Evolutionary conservation across 2,888 invertebrate genomes (phyloP).

Genomic region (Caenorhabditis sp.): DNA sequence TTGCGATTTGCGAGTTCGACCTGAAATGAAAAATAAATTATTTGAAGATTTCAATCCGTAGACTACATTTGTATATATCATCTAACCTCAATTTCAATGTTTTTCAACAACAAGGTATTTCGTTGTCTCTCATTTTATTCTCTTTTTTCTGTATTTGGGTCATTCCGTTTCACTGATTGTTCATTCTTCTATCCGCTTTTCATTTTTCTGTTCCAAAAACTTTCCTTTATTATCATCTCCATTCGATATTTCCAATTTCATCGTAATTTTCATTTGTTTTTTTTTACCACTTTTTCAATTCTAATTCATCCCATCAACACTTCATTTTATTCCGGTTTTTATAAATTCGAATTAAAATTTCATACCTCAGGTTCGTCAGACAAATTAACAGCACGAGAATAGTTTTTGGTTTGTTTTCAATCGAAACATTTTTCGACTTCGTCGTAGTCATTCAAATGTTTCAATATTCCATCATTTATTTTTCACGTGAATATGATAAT

Average conservation of each 20-base stretch:
- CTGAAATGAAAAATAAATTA: slow-evolving; percentile 71
- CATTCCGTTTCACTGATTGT: slow-evolving; percentile 33
- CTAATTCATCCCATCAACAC: neutral
- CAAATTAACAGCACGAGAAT: neutral
- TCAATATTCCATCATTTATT: neutral
- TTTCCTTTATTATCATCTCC: slow-evolving; percentile 20
- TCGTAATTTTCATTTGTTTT: slow-evolving; percentile 3
- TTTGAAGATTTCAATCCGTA: neutral
- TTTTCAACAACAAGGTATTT: neutral
- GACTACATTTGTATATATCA: neutral
- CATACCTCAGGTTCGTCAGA: no score
- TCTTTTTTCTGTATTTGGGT: slow-evolving; percentile 31
- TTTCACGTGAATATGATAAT: neutral
- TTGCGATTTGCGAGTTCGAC: slow-evolving; percentile 86
- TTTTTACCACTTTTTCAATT: slow-evolving; percentile 6
- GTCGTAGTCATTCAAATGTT: neutral
- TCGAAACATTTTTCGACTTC: neutral
- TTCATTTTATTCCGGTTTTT: no score
- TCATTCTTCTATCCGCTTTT: slow-evolving; percentile 16
- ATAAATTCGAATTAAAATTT: no score
- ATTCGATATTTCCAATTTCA: slow-evolving; percentile 8
- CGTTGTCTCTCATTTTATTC: neutral
- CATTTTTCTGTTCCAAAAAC: slow-evolving; percentile 7
- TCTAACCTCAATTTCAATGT: neutral
- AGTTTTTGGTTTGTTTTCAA: neutral